phyloP scores from a whole-genome alignment of 92 coral and sea anemone genomes.

The Phenganax subtilis region DNA sequence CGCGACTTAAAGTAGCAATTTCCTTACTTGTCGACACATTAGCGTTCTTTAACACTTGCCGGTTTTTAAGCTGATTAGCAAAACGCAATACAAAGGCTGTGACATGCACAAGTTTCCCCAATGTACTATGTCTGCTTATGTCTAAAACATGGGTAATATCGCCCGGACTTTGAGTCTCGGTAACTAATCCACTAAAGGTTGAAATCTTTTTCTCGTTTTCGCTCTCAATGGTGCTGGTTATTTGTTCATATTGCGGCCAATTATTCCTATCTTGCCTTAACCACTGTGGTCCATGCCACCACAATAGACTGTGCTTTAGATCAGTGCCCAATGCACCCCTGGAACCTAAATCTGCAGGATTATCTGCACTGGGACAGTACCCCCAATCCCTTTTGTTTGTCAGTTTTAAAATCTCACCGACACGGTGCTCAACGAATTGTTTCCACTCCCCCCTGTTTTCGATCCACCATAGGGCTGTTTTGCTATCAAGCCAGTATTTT shows the following conservation, averaged over 20 bases:
- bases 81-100: slow-evolving; percentile 44
- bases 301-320: slow-evolving; percentile 31
- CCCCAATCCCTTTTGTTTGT: slow-evolving; percentile 32
- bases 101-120: slow-evolving; percentile 30
- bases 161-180: not conserved
- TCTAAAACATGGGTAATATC: slow-evolving; percentile 34
- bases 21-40: not conserved
- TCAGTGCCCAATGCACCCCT: slow-evolving; percentile 47
- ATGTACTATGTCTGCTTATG: slow-evolving; percentile 30
- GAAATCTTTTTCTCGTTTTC: slow-evolving; percentile 22
- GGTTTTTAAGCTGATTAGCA: slow-evolving; percentile 18
- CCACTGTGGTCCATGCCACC: too few relatives aligned
- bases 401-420: slow-evolving; percentile 35
- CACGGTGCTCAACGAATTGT: slow-evolving; percentile 46
- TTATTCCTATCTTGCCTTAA: too few relatives aligned
- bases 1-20: not conserved
- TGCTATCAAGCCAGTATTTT: slow-evolving; percentile 34
- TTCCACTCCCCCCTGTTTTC: slow-evolving; percentile 47
- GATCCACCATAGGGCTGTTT: slow-evolving; percentile 36
- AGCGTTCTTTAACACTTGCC: not conserved
- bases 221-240: slow-evolving; percentile 28
- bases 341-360: slow-evolving; percentile 52
- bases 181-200: not conserved
- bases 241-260: not conserved
- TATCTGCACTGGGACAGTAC: slow-evolving; percentile 43